phyloP scores from a whole-genome alignment of 2,888 invertebrate species.

The Eupithecia centaureata region DNA sequence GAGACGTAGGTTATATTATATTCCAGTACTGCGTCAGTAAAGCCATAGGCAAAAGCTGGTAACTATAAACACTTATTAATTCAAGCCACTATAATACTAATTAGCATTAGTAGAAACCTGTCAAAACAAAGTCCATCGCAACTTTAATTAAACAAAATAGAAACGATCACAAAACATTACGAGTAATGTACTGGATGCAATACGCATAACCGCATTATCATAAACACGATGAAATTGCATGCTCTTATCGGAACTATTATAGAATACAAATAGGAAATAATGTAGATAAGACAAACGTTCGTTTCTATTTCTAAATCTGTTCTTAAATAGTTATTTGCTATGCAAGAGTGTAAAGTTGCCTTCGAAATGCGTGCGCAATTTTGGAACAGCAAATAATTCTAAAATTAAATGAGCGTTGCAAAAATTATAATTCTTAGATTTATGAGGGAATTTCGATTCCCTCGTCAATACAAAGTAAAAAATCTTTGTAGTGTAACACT shows the following conservation, averaged over 20 bases:
- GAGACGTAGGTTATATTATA: neutral
- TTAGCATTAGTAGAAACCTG: neutral
- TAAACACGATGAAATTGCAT: constrained; percentile 71
- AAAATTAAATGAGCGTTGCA: too few relatives aligned
- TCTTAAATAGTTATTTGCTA: too few relatives aligned
- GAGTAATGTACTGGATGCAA: constrained; percentile 64
- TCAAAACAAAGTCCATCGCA: constrained; percentile 22
- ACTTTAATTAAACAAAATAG: constrained; percentile 61
- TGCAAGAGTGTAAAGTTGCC: too few relatives aligned
- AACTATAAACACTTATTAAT: neutral
- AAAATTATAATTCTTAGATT: too few relatives aligned
- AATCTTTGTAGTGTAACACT: neutral
- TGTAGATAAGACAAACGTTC: constrained; percentile 28
- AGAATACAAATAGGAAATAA: constrained; percentile 52
- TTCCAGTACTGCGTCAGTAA: neutral
- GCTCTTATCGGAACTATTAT: constrained; percentile 63
- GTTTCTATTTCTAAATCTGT: too few relatives aligned
- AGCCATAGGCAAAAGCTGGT: neutral
- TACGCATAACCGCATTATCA: constrained; percentile 71
- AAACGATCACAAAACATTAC: constrained; percentile 57
- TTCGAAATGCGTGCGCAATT: too few relatives aligned
- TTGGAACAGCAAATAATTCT: too few relatives aligned
- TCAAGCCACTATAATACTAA: neutral
- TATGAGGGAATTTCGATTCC: too few relatives aligned
- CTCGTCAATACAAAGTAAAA: too few relatives aligned